Base-by-base conservation (phyloP, 1,140 invertebrate genomes). In the Solenopsis invicta region DNA sequence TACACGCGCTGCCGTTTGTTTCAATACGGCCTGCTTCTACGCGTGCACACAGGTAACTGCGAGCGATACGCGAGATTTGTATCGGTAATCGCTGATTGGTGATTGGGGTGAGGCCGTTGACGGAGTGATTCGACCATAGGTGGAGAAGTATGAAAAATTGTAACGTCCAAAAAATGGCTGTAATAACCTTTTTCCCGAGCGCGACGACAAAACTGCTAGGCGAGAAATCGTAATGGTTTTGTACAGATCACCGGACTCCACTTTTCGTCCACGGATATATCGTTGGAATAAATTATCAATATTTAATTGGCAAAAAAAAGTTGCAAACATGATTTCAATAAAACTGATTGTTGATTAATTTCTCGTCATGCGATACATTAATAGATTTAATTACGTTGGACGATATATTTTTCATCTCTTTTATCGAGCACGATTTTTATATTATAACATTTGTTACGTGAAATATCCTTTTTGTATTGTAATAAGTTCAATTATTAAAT, bases 1-100 rank as follows among this genome's bases (percentile, higher is more conserved):
- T 77, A 67, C 50, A 21, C 74, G 61, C 59, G 64, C 56, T 56
- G 24, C 52, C 67, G 74, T 86, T 86, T 67, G 76, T 86, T 86
- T 81, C 85, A 80, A 80, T 69, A 80, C 80, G 13, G 69, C 78
- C 12, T 59, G 78, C 66, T 45, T 71, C 29, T 45, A 41, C 50
- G 34, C 80, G 54, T 4, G 54, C n/a, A 16, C 8, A 54, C 18
- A 37, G 3, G 16, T 81, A 81, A 81, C 77, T 54, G 77, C 64
- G 50, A 81, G 12, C 77, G 21, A 72, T 81, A 74, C 50, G 24
- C 41, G 37, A 59, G 80, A 75, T 84, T 84, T 74, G 80, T 61
- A 34, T 18, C 29, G 54, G 41, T 84, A 61, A 84, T 84, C 59
- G 80, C 67, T 74, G 69, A 84, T 82, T 59, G 77, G 50, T n/a